Evolutionary conservation across 2,888 invertebrate species (phyloP), one percentile per base, ranked within the genome.

Genomic region (Parelbella ahira): DNA sequence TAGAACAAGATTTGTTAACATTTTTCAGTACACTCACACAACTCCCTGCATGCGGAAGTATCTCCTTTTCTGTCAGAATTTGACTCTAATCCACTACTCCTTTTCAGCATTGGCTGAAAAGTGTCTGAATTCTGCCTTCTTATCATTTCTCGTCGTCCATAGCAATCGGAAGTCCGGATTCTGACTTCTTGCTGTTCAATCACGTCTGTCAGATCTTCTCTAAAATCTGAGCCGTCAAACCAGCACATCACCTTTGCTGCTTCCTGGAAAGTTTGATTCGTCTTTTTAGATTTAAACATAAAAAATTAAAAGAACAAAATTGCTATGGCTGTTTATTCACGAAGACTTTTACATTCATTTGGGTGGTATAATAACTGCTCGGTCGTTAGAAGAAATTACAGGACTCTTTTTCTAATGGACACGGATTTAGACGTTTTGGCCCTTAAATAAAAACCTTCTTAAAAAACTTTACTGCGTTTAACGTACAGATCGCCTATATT

Each of bases 201-300:
- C 1, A 84, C 86, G 19, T 87, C 87, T 0, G 87, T 86, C 12
- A 87, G 48, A 42, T 87, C 87, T 44, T 87, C 83, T 6, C 76
- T 65, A 54, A 86, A 87, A 58, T 87, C 86, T 0, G 87, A 87
- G 29, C 87, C 87, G 30, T 87, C 83, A 36, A 87, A 83, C 87
- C 87, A 87, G 65, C 87, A 87, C 52, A 87, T 84, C 2, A 86
- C 75, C 59, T 73, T 80, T 0, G 87, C 87, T 39, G 87, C 86
- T 37, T 86, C 86, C 86, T 86, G 55, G 1, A 60, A 56, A 21
- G 0, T 5, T n/a, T n/a, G n/a, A n/a, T n/a, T n/a, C n/a, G n/a
- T n/a, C n/a, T n/a, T n/a, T n/a, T n/a, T n/a, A n/a, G n/a, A n/a
- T n/a, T n/a, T n/a, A n/a, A n/a, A n/a, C n/a, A n/a, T n/a, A n/a